Percentiles rank a stretch among this genome's conserved stretches.
phyloP scores from a whole-genome alignment of 2,113 vertebrate species.

The Carassius carassius region DNA sequence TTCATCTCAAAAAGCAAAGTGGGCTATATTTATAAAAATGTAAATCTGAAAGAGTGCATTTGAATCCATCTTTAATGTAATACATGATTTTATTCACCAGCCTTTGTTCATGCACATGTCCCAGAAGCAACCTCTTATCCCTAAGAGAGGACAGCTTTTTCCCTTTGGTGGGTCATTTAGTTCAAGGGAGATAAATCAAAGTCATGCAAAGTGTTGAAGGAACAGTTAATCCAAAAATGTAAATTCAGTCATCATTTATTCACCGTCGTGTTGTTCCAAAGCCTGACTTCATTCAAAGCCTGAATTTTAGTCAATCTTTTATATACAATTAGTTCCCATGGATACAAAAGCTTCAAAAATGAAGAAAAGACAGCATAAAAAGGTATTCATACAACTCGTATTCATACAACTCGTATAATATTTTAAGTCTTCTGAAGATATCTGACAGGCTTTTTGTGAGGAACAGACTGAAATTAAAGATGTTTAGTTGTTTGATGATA shows the following conservation, averaged over 20 bases:
- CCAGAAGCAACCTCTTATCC: conserved; percentile 1
- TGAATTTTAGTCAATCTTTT: neutral
- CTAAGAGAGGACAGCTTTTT: neutral
- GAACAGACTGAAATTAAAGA: neutral
- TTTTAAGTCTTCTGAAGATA: neutral
- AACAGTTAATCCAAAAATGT: neutral
- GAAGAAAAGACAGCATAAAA: neutral
- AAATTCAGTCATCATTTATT: neutral
- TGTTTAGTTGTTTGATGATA: neutral
- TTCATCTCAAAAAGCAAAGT: conserved; percentile 14
- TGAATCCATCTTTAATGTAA: conserved; percentile 33
- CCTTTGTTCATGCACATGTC: conserved; percentile 4
- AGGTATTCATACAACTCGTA: neutral
- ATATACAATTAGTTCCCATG: neutral
- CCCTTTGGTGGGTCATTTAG: conserved; percentile 21
- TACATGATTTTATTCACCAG: conserved; percentile 40
- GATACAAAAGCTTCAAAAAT: neutral
- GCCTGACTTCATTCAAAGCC: neutral
- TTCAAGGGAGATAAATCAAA: conserved; percentile 25
- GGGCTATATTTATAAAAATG: neutral
- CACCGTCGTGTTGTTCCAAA: neutral
- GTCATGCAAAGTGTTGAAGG: neutral
- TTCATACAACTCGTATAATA: no score
- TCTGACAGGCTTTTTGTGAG: neutral
- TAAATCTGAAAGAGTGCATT: neutral